Percentiles rank a stretch among this genome's conserved stretches.
Evolutionary conservation across 2,113 vertebrate species (phyloP).

Genomic region (Phaethornis superciliosus): DNA sequence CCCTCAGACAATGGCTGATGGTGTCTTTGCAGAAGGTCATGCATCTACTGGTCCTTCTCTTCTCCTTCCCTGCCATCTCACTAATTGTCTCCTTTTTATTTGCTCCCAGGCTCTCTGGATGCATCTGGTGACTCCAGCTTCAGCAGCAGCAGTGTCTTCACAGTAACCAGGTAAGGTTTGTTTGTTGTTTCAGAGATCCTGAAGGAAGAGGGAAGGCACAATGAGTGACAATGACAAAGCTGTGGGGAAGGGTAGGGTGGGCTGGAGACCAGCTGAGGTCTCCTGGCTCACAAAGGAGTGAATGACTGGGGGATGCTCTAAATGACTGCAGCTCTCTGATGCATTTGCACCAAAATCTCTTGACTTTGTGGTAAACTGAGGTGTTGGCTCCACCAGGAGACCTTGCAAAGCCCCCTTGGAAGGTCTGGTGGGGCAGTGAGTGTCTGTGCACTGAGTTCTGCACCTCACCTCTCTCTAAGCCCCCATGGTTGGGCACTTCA

Average conservation of each 20-base stretch:
- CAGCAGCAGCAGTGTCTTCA: slow-evolving; percentile 82
- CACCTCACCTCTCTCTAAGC: neutral
- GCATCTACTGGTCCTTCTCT: neutral
- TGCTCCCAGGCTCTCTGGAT: slow-evolving; percentile 76
- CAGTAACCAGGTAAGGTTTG: slow-evolving; percentile 74
- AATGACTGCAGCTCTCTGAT: neutral
- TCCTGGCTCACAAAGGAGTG: neutral
- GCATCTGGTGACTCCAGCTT: slow-evolving; percentile 83
- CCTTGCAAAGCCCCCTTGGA: neutral
- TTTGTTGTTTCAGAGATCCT: neutral
- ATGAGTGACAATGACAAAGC: neutral
- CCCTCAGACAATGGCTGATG: accelerated
- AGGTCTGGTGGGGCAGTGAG: neutral
- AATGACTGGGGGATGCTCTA: neutral
- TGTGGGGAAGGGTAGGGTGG: neutral
- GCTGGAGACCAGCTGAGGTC: neutral
- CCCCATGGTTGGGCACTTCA: accelerated
- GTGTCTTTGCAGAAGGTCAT: neutral
- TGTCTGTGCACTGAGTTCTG: neutral
- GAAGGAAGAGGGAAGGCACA: neutral
- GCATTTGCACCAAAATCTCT: neutral
- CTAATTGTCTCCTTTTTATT: neutral
- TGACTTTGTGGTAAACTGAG: neutral
- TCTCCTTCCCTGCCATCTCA: neutral
- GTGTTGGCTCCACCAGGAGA: neutral